Conservation (phyloP, 2,888 invertebrate genomes). For the Brachylomia viminalis region DNA sequence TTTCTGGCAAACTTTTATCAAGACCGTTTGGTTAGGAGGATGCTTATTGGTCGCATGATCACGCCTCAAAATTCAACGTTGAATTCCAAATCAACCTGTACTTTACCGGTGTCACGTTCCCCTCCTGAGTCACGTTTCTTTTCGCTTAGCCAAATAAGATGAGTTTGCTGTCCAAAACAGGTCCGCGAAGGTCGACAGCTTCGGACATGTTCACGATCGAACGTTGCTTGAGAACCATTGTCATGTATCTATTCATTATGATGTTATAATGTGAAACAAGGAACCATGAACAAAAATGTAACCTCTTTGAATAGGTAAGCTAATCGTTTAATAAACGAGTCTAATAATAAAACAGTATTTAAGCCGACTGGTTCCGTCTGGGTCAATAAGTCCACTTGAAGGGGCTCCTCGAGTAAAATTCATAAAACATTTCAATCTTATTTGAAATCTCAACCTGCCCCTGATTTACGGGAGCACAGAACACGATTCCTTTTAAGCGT, state of each 20-base stretch:
- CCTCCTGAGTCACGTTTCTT: slow-evolving; percentile 76
- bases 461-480: slow-evolving; percentile 56
- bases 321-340: slow-evolving; percentile 23
- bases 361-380: slow-evolving; percentile 22
- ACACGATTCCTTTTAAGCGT: slow-evolving; percentile 58
- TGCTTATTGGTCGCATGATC: background rate
- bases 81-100: slow-evolving; percentile 33
- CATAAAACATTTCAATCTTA: slow-evolving; percentile 56
- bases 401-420: slow-evolving; percentile 17
- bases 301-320: slow-evolving; percentile 1
- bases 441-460: slow-evolving; percentile 58
- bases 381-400: slow-evolving; percentile 42
- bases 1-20: background rate
- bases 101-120: slow-evolving; percentile 70
- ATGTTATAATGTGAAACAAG: slow-evolving; percentile 19
- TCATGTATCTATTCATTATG: slow-evolving; percentile 54
- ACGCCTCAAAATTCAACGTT: background rate
- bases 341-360: slow-evolving; percentile 10
- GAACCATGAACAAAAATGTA: slow-evolving; percentile 6
- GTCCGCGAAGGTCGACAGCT: slow-evolving; percentile 82
- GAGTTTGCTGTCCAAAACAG: slow-evolving; percentile 81
- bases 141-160: slow-evolving; percentile 79
- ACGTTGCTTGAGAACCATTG: slow-evolving; percentile 51
- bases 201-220: slow-evolving; percentile 55
- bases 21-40: no score